Evolutionary conservation across 2,888 invertebrate species (phyloP).

Genomic region (Amblyjoppa fuscipennis): DNA sequence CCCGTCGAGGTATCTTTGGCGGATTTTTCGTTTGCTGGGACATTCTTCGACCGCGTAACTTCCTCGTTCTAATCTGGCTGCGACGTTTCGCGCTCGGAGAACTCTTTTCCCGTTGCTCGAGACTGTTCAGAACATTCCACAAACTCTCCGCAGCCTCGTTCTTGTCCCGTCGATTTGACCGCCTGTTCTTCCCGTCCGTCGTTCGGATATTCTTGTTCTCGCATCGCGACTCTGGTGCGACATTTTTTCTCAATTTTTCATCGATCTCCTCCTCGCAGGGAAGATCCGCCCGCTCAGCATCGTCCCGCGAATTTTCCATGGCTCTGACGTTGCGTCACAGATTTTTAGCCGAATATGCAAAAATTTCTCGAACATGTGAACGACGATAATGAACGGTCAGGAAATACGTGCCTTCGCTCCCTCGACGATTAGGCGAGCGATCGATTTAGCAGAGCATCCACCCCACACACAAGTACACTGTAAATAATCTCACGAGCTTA

Average conservation of each 20-base stretch:
- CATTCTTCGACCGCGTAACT: slow-evolving; percentile 33
- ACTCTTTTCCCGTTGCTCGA: slow-evolving; percentile 19
- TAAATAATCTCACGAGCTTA: slow-evolving; percentile 71
- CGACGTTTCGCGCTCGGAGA: slow-evolving; percentile 3
- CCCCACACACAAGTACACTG: slow-evolving; percentile 59
- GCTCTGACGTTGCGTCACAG: background rate
- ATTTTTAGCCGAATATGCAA: background rate
- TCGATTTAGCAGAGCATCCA: slow-evolving; percentile 56
- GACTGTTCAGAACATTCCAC: slow-evolving; percentile 46
- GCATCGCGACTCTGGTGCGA: background rate
- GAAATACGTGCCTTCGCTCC: slow-evolving; percentile 58
- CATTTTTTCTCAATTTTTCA: slow-evolving; percentile 10
- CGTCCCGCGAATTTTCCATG: slow-evolving; percentile 37
- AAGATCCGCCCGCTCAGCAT: background rate
- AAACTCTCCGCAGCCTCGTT: slow-evolving; percentile 34
- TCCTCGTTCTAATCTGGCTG: slow-evolving; percentile 33
- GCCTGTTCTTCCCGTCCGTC: background rate
- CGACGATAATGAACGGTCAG: background rate
- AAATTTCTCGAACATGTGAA: slow-evolving; percentile 11
- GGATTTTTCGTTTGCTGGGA: slow-evolving; percentile 45
- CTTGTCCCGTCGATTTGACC: background rate
- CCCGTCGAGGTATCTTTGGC: slow-evolving; percentile 68
- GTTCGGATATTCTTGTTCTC: background rate
- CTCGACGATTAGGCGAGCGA: slow-evolving; percentile 13
- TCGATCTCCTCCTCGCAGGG: background rate